Percentiles rank a stretch among this genome's conserved stretches.
These are phyloP conservation scores for Acanthurus leucopareius DNA, from an alignment of 2,797 vertebrate species.

Conservation along the genomic window DNA sequence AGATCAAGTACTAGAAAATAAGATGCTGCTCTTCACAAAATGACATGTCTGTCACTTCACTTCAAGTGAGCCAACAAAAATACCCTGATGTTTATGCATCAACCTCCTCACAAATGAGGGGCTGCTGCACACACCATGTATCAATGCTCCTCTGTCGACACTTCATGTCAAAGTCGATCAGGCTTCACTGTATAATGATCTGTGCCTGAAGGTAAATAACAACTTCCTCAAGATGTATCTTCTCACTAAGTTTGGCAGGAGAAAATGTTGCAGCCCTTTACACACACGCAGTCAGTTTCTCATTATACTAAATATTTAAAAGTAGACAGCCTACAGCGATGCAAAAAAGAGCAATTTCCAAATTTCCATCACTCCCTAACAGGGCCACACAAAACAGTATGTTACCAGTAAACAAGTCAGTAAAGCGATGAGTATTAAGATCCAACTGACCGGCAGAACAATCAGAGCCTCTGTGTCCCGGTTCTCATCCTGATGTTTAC, in stretches of 20 bases:
- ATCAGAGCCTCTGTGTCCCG: conserved; percentile 72
- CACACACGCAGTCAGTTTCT: not conserved
- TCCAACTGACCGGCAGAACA: conserved; percentile 78
- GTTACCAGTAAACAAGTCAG: conserved; percentile 3
- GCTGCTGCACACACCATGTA: not conserved
- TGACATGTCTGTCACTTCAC: not conserved
- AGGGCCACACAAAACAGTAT: not conserved
- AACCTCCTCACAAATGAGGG: not conserved
- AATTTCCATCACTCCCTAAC: not conserved
- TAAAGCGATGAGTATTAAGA: not conserved
- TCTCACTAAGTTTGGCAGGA: not conserved
- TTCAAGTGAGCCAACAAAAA: not conserved
- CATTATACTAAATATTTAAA: not conserved
- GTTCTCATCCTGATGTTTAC: conserved; percentile 36
- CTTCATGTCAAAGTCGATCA: not conserved
- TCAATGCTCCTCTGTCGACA: not conserved
- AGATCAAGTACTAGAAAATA: not conserved
- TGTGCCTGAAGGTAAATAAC: not conserved
- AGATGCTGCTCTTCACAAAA: not conserved
- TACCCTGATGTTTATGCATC: not conserved
- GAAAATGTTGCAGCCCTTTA: conserved; percentile 4
- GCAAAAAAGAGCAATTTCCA: not conserved
- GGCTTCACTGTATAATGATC: not conserved
- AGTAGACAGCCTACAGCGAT: not conserved
- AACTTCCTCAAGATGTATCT: not conserved